phyloP scores from a whole-genome alignment of 2,888 invertebrate genomes.

The Synanthedon vespiformis region DNA sequence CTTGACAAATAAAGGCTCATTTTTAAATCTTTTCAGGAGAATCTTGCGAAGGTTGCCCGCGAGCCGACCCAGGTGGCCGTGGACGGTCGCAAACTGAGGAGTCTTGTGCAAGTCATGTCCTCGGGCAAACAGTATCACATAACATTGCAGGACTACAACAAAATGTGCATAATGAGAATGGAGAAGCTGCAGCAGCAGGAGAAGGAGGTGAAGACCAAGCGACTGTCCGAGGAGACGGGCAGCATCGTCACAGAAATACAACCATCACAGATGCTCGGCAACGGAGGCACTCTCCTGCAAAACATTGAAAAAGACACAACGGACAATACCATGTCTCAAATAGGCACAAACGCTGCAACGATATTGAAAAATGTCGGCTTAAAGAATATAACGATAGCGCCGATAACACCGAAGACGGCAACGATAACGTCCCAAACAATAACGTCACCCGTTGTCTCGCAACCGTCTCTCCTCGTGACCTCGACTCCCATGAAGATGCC shows the following conservation, averaged over 20 bases:
- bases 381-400: constrained; percentile 63
- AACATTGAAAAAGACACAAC: constrained; percentile 31
- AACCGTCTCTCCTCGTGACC: constrained; percentile 37
- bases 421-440: constrained; percentile 45
- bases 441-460: constrained; percentile 24
- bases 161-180: constrained; percentile 79
- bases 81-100: constrained; percentile 71
- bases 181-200: constrained; percentile 75
- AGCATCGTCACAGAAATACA: constrained; percentile 49
- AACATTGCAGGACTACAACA: constrained; percentile 82
- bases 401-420: constrained; percentile 49
- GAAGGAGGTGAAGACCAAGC: constrained; percentile 37
- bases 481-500: constrained; percentile 42
- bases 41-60: constrained; percentile 43
- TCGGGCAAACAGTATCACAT: constrained; percentile 85
- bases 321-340: constrained; percentile 28
- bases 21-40: constrained; percentile 34
- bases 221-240: constrained; percentile 6
- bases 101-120: constrained; percentile 79
- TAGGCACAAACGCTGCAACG: constrained; percentile 45
- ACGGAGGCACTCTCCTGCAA: constrained; percentile 48
- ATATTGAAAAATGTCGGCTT: constrained; percentile 61
- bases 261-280: constrained; percentile 45
- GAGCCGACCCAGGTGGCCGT: constrained; percentile 69
- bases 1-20: too few species aligned